Base-by-base conservation (phyloP, 2,888 invertebrate species). In the Caenorhabditis sp. region DNA sequence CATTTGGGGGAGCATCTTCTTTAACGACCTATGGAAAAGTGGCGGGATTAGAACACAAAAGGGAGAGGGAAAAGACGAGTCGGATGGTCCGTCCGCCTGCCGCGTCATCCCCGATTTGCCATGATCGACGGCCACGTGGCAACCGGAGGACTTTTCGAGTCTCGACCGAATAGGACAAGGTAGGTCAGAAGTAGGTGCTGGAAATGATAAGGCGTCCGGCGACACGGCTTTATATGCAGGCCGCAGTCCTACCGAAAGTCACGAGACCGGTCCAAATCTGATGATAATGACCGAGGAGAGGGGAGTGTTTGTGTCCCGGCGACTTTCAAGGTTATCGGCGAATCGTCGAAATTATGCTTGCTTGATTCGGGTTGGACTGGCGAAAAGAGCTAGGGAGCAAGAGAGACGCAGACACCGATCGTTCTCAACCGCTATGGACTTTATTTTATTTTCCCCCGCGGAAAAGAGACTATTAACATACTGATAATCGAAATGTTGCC, bases 111-210 rank as follows among this genome's bases (percentile, higher is more conserved):
- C 39, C 68, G 68, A 68, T 68, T 68, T 68, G 68, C 68, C 68
- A 68, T 68, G 68, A 68, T 68, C 68, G 68, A 45, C 39, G 58
- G 58, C 52, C 68, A 68, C 58, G 58, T 68, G 68, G 68, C 50
- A 68, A 43, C 50, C 58, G 48, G 59, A 52, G 68, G 68, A 35
- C 58, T 43, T 59, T 58, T 58, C 50, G 48, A n/a, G 58, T 59
- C 52, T 43, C 52, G 32, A 43, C 52, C 15, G 68, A 68, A 68
- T 68, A 68, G 58, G 35, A 59, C 24, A 66, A 50, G n/a, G 35
- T 13, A 35, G 58, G 66, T 58, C 68, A 68, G 68, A 68, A 68
- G 52, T 68, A 68, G 56, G 32, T 15, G 50, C 22, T 37, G 46
- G 48, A 37, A 26, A 24, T 52, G 65, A 66, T 48, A 66, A 66